These are phyloP conservation scores for Thalassarche chlororhynchos DNA, from an alignment of 2,113 vertebrate genomes.

Conservation along the genomic window DNA sequence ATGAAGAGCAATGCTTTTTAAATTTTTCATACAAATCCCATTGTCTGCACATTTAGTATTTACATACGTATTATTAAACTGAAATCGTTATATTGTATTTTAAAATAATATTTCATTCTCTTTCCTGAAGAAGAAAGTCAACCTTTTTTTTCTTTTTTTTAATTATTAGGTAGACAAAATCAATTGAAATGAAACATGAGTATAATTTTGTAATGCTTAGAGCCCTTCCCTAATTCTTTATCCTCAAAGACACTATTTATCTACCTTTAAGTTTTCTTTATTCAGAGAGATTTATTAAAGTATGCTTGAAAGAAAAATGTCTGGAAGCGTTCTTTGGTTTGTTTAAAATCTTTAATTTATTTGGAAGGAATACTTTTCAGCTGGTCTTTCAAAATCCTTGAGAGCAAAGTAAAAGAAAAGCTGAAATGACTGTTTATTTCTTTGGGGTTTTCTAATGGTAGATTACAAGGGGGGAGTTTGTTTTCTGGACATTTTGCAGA, in stretches of 20 bases:
- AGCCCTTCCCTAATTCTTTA: background rate
- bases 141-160: background rate
- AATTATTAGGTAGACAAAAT: background rate
- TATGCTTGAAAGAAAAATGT: background rate
- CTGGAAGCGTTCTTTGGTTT: background rate
- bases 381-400: background rate
- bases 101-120: background rate
- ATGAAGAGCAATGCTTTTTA: background rate
- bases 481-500: background rate
- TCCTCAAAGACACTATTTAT: background rate
- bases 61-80: background rate
- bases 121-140: background rate
- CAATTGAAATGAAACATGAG: background rate
- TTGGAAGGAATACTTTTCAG: background rate
- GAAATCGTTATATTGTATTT: background rate
- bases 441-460: background rate
- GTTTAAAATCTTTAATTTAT: background rate
- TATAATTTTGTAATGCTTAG: background rate
- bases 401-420: background rate
- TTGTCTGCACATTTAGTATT: background rate
- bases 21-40: background rate
- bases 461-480: background rate
- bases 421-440: background rate
- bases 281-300: background rate
- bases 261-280: background rate